Base-by-base conservation (phyloP, 2,113 vertebrate genomes). In the Pongo pygmaeus region DNA sequence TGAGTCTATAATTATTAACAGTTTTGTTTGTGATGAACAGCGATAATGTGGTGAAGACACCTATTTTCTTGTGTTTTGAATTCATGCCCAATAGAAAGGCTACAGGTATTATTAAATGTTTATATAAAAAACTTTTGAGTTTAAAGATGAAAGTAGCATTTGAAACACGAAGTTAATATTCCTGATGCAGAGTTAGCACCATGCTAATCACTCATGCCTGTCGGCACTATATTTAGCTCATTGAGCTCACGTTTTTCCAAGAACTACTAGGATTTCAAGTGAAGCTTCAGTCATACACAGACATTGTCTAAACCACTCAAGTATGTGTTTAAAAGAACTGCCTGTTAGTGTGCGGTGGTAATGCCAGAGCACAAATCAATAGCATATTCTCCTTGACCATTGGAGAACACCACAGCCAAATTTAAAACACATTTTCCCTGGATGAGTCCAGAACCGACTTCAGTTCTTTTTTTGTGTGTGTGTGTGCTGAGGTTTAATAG, bases 291-390 rank as follows among this genome's bases (percentile, higher is more conserved):
- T 95, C 74, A 69, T 92, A 70, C n/a, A 92, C 96, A 80, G 75
- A 69, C 94, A 93, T 97, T 93, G 46, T 91, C 46, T 86, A 74
- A 91, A 55, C 1, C 55, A 32, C 8, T 83, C 25, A 59, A 78
- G 84, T 35, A 11, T 78, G 38, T 22, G 25, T 57, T 80, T 93
- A 77, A 69, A 84, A 86, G 85, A 91, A 57, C 74, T 90, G 22
- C 72, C 59, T 91, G 1, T 93, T 69, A 91, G 23, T 72, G 94
- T 91, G n/a, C 23, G 20, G 0, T 95, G 59, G 77, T 93, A 92
- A 64, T 80, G 85, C 81, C 91, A 75, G 84, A 84, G 52, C 55
- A 48, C 72, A 95, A 97, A 81, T 92, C 95, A 97, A 46, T 91
- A 85, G 59, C 72, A 50, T 64, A 14, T 78, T 96, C 57, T 84